Conservation (phyloP, 2,888 invertebrate species). For the Pammene aurita region DNA sequence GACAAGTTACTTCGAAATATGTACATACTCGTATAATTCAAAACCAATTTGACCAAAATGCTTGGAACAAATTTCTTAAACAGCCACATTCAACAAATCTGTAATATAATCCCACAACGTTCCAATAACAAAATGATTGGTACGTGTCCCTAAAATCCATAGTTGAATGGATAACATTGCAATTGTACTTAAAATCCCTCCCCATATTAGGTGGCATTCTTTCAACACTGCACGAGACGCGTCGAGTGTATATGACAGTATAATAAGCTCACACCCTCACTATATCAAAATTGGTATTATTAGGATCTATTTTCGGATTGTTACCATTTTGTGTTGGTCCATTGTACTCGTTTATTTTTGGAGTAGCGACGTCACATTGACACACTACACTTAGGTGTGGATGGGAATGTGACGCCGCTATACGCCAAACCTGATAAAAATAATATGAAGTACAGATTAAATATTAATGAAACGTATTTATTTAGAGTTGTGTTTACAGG, state of each 20-base stretch:
- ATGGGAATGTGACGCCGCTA: no score
- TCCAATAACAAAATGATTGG: constrained; percentile 27
- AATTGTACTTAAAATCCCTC: constrained; percentile 52
- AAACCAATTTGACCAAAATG: no score
- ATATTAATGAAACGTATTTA: no score
- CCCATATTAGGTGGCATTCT: constrained; percentile 45
- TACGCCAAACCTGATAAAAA: not conserved
- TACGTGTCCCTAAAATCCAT: constrained; percentile 19
- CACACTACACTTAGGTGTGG: not conserved
- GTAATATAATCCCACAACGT: constrained; percentile 24
- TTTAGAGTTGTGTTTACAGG: no score
- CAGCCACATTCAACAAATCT: constrained; percentile 4
- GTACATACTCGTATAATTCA: no score
- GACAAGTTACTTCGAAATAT: no score
- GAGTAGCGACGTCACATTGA: not conserved
- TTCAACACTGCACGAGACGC: constrained; percentile 57
- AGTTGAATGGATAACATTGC: constrained; percentile 53
- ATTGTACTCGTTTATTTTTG: constrained; percentile 23
- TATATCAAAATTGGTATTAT: constrained; percentile 66
- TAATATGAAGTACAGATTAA: not conserved
- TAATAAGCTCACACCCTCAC: constrained; percentile 77
- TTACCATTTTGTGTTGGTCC: constrained; percentile 30
- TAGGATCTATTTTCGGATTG: constrained; percentile 61
- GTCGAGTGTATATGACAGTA: constrained; percentile 76
- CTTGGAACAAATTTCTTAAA: not conserved